phyloP scores from a whole-genome alignment of 2,113 vertebrate species.

The Fukomys damarensis region DNA sequence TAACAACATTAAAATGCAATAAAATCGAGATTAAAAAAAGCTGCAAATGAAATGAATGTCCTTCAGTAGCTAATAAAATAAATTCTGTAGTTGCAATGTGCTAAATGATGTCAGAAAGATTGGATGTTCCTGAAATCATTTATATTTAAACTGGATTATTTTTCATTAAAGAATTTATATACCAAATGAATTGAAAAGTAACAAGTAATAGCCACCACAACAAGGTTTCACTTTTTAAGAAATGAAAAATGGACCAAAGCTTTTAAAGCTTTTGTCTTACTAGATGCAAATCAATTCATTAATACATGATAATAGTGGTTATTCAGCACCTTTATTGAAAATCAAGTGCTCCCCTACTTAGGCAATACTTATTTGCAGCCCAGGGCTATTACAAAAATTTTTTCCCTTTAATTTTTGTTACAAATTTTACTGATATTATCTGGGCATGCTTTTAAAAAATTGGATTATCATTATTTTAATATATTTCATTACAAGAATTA shows the following conservation, averaged over 20 bases:
- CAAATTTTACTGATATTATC: not conserved
- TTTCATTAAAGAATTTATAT: not conserved
- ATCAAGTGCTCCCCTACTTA: not conserved
- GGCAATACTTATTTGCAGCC: not conserved
- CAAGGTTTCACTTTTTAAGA: not conserved
- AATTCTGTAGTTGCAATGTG: not conserved
- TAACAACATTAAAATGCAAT: not conserved
- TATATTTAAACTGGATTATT: not conserved
- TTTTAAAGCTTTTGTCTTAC: not conserved
- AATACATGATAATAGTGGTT: not conserved
- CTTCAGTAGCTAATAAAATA: constrained; percentile 2
- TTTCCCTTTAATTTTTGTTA: not conserved
- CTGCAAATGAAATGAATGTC: not conserved
- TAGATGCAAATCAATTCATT: not conserved
- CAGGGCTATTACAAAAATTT: not conserved
- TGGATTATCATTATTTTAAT: constrained; percentile 28
- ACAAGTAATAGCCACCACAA: not conserved
- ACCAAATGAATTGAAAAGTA: constrained; percentile 40
- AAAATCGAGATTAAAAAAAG: constrained; percentile 8
- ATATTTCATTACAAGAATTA: constrained; percentile 15
- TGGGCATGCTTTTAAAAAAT: constrained; percentile 3
- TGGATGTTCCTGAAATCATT: not conserved
- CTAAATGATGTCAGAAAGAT: not conserved
- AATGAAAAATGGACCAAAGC: not conserved
- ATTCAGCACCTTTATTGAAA: not conserved